Percentiles rank a stretch among this genome's conserved stretches.
Conservation (phyloP, 2,888 invertebrate species). For the Drosophila parthenogenetica region DNA sequence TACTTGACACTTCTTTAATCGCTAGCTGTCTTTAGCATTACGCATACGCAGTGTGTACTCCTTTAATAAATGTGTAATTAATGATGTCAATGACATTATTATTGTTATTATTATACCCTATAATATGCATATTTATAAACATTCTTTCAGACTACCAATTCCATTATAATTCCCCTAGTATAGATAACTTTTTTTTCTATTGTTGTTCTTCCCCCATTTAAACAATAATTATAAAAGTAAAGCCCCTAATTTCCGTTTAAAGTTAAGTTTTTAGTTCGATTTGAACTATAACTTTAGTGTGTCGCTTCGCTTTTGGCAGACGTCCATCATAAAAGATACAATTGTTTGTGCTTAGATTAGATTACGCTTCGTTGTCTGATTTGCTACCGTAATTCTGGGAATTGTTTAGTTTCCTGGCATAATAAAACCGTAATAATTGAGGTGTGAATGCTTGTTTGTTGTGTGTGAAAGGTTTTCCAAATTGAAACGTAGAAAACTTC, state of each 20-base stretch:
- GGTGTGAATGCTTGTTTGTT: neutral
- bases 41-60: conserved; percentile 56
- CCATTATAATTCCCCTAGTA: no score
- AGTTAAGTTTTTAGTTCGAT: conserved; percentile 24
- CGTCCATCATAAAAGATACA: conserved; percentile 10
- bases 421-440: neutral
- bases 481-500: neutral
- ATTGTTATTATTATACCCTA: neutral
- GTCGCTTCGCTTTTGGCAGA: neutral
- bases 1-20: neutral
- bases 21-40: conserved; percentile 42
- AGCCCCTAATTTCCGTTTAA: neutral
- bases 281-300: neutral
- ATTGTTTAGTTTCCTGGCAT: neutral
- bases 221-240: conserved; percentile 36
- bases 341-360: conserved; percentile 32
- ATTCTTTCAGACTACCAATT: no score
- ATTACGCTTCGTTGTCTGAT: neutral
- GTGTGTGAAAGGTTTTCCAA: neutral
- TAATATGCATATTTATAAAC: no score
- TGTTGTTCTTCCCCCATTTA: conserved; percentile 8
- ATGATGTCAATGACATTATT: conserved; percentile 25
- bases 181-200: neutral
- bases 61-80: conserved; percentile 28
- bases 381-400: conserved; percentile 19